Percentiles rank a stretch among this genome's conserved stretches.
These are phyloP conservation scores for Lepisosteus oculatus DNA, from an alignment of 2,113 vertebrate genomes.

Conservation along the genomic window DNA sequence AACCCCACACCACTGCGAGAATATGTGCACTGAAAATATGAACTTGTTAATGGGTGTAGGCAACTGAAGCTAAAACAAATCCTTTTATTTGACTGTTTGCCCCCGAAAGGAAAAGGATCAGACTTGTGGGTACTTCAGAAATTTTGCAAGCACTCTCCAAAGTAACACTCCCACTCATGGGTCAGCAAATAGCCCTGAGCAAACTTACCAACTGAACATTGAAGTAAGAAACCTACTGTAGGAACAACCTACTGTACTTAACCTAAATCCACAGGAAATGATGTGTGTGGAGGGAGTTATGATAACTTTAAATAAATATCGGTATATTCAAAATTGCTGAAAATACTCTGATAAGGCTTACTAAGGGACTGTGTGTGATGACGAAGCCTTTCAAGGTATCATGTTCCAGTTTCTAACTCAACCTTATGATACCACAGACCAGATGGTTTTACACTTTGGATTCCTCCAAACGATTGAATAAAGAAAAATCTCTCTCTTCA, in stretches of 20 bases:
- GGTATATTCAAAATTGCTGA: neutral
- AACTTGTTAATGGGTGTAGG: neutral
- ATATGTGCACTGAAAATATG: neutral
- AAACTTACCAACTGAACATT: neutral
- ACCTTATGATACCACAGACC: neutral
- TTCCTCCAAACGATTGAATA: too few relatives aligned
- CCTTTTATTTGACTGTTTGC: slow-evolving; percentile 8
- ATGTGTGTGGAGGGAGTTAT: neutral
- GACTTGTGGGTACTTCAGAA: neutral
- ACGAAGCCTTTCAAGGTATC: neutral
- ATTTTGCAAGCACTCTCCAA: slow-evolving; percentile 8
- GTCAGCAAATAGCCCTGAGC: slow-evolving; percentile 6
- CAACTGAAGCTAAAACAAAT: neutral
- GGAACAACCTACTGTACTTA: neutral
- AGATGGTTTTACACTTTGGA: neutral
- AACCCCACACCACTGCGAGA: neutral
- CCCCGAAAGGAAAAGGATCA: neutral
- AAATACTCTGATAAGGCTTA: neutral
- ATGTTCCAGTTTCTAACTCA: neutral
- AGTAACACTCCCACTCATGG: neutral
- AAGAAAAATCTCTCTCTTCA: too few relatives aligned
- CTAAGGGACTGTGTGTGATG: neutral
- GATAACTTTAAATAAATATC: neutral
- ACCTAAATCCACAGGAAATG: neutral
- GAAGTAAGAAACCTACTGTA: neutral